Evolutionary conservation across 2,888 invertebrate genomes (phyloP), one percentile per base, ranked within the genome.

Genomic region (Orthonychiurus folsomi): DNA sequence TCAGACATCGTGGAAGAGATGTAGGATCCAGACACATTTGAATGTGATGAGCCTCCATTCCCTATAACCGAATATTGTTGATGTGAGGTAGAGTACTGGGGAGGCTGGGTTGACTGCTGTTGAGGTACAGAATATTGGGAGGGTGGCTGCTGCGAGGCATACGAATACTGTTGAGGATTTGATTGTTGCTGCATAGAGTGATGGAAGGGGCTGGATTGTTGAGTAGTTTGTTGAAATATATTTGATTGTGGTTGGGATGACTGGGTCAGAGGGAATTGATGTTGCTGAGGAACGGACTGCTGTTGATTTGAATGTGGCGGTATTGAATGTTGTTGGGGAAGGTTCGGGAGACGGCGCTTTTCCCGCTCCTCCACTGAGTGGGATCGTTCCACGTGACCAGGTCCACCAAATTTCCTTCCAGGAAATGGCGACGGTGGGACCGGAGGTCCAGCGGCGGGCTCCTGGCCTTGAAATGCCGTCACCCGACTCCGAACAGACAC

Each of bases 351-450:
- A 62, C 67, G 68, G 26, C 72, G 53, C 55, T 71, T 70, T 56
- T 53, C 52, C 18, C 50, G 50, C n/a, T 65, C 65, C n/a, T 65
- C 63, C 18, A 63, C 5, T 21, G 70, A 69, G 56, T 69, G 67
- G 3, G 69, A 66, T 52, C 72, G 37, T 58, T 70, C 70, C 0
- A 65, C 69, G 23, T 63, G 56, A 1, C 69, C 69, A 15, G 72
- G 70, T 23, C 63, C 68, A 55, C 53, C 60, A 26, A 68, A 63
- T 53, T 68, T 68, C 21, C 71, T 59, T n/a, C 64, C 63, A 2
- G 66, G 65, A 56, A 72, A 72, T 1, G 72, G 72, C 1, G 68
- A 68, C 5, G 71, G 66, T 23, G 71, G 71, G 20, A 52, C 52
- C n/a, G 5, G 52, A 21, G 5, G 5, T 52, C 20, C 52, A 21